Conservation (phyloP, 2,113 vertebrate species). For the Taurulus bubalis region DNA sequence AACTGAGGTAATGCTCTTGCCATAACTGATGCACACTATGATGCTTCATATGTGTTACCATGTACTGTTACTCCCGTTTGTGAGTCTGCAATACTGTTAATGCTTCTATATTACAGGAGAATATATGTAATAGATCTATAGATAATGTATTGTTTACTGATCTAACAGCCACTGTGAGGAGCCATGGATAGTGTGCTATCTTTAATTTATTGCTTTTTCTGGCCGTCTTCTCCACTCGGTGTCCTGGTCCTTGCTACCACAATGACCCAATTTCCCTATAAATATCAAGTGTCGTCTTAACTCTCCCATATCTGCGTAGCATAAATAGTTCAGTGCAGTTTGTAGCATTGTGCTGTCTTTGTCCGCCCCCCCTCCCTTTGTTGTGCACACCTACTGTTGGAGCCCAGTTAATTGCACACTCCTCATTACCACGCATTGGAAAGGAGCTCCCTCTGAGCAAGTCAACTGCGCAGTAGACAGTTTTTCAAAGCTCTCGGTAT, state of each 20-base stretch:
- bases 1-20: neutral
- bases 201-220: constrained; percentile 24
- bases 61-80: neutral
- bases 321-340: constrained; percentile 49
- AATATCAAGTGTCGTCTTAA: constrained; percentile 28
- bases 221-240: neutral
- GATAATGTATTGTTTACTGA: neutral
- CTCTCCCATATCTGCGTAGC: constrained; percentile 4
- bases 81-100: neutral
- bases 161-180: neutral
- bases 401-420: constrained; percentile 71
- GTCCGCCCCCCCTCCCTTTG: constrained; percentile 16
- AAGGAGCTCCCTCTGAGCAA: constrained; percentile 59
- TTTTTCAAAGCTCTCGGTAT: constrained; percentile 46
- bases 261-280: constrained; percentile 43
- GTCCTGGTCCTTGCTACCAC: neutral
- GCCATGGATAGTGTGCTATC: neutral
- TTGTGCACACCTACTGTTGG: constrained; percentile 52
- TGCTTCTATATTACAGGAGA: neutral
- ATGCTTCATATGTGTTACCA: neutral
- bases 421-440: constrained; percentile 72
- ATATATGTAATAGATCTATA: neutral
- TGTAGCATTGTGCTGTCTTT: constrained; percentile 37
- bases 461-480: constrained; percentile 46
- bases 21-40: neutral